Base-by-base conservation (phyloP, 2,113 vertebrate species). In the Nothoprocta perdicaria region DNA sequence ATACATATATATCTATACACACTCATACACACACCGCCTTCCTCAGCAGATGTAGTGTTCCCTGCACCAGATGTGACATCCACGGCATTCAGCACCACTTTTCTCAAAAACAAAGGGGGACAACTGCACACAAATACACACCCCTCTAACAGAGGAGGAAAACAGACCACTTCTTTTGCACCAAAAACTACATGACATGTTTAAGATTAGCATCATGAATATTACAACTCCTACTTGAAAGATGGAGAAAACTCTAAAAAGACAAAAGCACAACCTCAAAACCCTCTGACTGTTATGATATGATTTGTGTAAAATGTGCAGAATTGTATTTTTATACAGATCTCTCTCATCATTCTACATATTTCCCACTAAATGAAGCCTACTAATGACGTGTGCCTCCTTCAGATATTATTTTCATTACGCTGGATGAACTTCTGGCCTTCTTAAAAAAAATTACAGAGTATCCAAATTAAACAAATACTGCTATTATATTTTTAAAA, bases 401-500 rank as follows among this genome's bases (percentile, higher is more conserved):
- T 90, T 62, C 55, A 23, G 53, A 55, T 16, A 31, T 58, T 90
- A 81, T 78, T 86, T 80, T 45, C 80, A 86, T 75, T 62, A 75
- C 83, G 48, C 65, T 78, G 1, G 38, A 26, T 81, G 86, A 93
- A 61, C 79, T 83, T 62, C 79, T 89, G 82, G 87, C 72, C 73
- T 71, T 38, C 72, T 88, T 58, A 18, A 69, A 31, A 31, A 27
- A 87, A 92, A 78, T 23, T 31, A 73, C 26, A 10, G 33, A 86
- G 75, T 27, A 62, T 88, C 52, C 77, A 93, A 90, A 95, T 90
- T 90, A 93, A 95, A 95, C 90, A 90, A 92, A 88, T 38, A 21
- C 68, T 71, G 52, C 73, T 83, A 78, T 93, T 95, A 93, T 85
- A 89, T 80, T 90, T 92, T 74, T 53, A 57, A 93, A 94, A 87